phyloP scores from a whole-genome alignment of 2,888 invertebrate species.

The Creontiades dilutus region DNA sequence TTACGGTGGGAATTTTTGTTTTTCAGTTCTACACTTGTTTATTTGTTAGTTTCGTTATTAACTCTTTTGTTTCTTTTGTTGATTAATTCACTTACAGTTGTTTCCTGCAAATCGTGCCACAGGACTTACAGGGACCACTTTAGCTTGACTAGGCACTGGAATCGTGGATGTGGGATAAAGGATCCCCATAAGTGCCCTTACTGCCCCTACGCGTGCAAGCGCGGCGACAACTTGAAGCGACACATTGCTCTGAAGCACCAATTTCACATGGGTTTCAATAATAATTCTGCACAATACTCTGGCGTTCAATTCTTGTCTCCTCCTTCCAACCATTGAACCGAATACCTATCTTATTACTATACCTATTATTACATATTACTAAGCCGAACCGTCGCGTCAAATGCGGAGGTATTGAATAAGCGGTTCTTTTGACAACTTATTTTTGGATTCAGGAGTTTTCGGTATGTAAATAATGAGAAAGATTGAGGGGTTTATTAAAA shows the following conservation, averaged over 20 bases:
- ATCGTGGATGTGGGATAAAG: slow-evolving; percentile 75
- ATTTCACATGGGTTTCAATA: slow-evolving; percentile 68
- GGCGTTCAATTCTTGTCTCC: neutral
- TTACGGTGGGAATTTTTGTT: too few species aligned
- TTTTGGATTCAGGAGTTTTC: too few species aligned
- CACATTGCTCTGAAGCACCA: slow-evolving; percentile 70
- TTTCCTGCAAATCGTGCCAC: slow-evolving; percentile 60
- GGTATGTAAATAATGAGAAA: too few species aligned
- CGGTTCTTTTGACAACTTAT: too few species aligned
- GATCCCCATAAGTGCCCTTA: slow-evolving; percentile 9
- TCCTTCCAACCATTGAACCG: neutral
- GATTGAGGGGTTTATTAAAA: too few species aligned
- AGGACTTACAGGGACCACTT: slow-evolving; percentile 45
- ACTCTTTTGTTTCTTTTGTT: slow-evolving; percentile 71
- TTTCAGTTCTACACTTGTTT: too few species aligned
- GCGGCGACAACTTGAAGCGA: neutral
- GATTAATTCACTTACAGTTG: neutral
- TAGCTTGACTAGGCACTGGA: slow-evolving; percentile 64
- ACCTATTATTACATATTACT: too few species aligned
- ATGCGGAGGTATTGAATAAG: too few species aligned
- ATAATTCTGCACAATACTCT: neutral
- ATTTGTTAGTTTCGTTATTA: too few species aligned
- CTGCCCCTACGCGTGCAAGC: slow-evolving; percentile 42
- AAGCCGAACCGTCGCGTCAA: too few species aligned
- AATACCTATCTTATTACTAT: neutral